These are phyloP conservation scores for Gymnoscopelus braueri DNA, from an alignment of 2,797 vertebrate species.

Conservation along the genomic window DNA sequence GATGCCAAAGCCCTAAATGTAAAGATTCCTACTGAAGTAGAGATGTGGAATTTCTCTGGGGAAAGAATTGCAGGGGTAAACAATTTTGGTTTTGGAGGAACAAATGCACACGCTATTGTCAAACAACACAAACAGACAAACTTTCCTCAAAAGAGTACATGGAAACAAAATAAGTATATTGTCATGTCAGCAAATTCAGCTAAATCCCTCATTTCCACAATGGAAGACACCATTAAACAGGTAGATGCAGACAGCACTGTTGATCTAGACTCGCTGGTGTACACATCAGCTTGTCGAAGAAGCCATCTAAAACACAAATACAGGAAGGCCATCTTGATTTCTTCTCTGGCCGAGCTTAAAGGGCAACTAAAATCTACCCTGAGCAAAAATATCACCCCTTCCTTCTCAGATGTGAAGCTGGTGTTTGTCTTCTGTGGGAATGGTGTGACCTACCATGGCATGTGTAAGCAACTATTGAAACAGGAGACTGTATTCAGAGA, in stretches of 20 bases:
- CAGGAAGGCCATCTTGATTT: constrained; percentile 74
- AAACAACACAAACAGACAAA: constrained; percentile 66
- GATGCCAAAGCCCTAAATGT: constrained; percentile 80
- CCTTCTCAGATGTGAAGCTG: constrained; percentile 59
- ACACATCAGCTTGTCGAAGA: constrained; percentile 82
- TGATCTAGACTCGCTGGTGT: constrained; percentile 74
- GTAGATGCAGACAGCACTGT: constrained; percentile 48
- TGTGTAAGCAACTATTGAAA: constrained; percentile 70
- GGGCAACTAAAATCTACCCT: constrained; percentile 53
- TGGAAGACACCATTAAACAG: constrained; percentile 62
- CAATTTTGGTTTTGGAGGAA: constrained; percentile 92
- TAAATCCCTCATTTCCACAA: constrained; percentile 70
- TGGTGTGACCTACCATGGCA: constrained; percentile 65
- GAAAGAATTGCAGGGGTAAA: constrained; percentile 86
- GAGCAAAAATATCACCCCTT: constrained; percentile 14
- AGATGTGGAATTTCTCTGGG: constrained; percentile 77
- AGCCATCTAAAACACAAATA: constrained; percentile 75
- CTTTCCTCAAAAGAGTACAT: constrained; percentile 32
- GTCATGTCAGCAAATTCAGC: constrained; percentile 75
- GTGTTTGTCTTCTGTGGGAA: constrained; percentile 83
- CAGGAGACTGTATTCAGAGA: constrained; percentile 75
- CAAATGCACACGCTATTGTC: constrained; percentile 85
- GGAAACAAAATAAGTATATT: constrained; percentile 69
- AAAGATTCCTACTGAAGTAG: constrained; percentile 73
- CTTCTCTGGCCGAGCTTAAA: constrained; percentile 70